Percentiles rank a stretch among this genome's conserved stretches.
Conservation (phyloP, 2,113 vertebrate species). For the Grallaria varia region DNA sequence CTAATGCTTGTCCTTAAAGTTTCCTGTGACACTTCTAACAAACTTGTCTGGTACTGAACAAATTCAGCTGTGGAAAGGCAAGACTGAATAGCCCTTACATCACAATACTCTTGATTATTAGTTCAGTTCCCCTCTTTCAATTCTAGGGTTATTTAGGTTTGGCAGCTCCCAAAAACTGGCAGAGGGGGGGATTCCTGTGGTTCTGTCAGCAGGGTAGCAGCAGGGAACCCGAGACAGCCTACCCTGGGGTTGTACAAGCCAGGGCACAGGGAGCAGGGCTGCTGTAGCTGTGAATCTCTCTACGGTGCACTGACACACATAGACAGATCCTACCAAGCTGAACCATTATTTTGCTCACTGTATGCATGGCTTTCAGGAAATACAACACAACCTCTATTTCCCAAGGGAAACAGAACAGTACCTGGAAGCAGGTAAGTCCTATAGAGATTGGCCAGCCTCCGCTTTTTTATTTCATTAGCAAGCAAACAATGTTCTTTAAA, state of each 20-base stretch:
- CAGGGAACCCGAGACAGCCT: not conserved
- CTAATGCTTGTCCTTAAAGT: slow-evolving; percentile 40
- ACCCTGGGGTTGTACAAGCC: not conserved
- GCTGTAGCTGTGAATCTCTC: not conserved
- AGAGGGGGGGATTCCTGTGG: not conserved
- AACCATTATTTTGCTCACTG: not conserved
- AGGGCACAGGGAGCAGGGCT: not conserved
- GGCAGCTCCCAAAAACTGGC: not conserved
- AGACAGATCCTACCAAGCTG: not conserved
- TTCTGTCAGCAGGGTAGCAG: not conserved
- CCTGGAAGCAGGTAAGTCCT: not conserved
- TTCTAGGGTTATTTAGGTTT: not conserved
- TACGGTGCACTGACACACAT: not conserved
- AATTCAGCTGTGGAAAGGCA: not conserved
- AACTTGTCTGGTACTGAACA: not conserved
- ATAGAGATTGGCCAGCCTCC: not conserved
- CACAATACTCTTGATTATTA: not conserved
- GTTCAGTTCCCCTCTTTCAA: not conserved
- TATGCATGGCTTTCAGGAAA: not conserved
- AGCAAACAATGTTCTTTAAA: not conserved
- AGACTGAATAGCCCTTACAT: not conserved
- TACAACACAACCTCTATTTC: not conserved
- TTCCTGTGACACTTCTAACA: not conserved
- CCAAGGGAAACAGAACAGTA: not conserved
- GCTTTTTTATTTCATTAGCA: not conserved